phyloP scores from a whole-genome alignment of 1,140 invertebrate species.

The Maconellicoccus hirsutus region DNA sequence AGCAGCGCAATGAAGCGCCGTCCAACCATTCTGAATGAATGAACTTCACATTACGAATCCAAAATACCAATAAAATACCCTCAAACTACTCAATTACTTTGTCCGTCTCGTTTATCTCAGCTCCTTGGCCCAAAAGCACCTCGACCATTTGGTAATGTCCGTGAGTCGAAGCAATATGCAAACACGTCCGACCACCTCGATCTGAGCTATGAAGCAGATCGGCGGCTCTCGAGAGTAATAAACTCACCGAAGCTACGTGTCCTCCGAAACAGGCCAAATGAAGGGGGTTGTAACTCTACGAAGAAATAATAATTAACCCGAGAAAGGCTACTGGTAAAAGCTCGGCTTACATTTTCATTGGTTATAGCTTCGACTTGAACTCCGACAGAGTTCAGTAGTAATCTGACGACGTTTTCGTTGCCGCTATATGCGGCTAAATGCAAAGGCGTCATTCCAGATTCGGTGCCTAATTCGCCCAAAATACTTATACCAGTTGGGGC shows the following conservation, averaged over 20 bases:
- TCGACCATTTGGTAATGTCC: slow-evolving; percentile 97
- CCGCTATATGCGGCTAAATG: slow-evolving; percentile 94
- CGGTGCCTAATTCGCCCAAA: slow-evolving; percentile 74
- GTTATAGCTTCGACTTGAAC: slow-evolving; percentile 92
- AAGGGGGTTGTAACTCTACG: slow-evolving; percentile 81
- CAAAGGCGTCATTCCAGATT: slow-evolving; percentile 87
- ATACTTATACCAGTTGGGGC: slow-evolving; percentile 67
- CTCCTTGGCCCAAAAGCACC: slow-evolving; percentile 89
- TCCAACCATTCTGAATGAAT: slow-evolving; percentile 75
- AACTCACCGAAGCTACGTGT: slow-evolving; percentile 86
- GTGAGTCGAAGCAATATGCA: slow-evolving; percentile 90
- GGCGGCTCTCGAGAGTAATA: slow-evolving; percentile 85
- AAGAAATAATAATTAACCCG: slow-evolving; percentile 25
- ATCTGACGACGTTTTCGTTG: slow-evolving; percentile 91
- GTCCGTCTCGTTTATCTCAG: slow-evolving; percentile 94
- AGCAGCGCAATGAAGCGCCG: slow-evolving; percentile 88
- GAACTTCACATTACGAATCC: slow-evolving; percentile 29
- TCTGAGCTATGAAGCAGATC: slow-evolving; percentile 86
- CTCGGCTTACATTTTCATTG: slow-evolving; percentile 64
- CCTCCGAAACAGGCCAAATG: slow-evolving; percentile 94
- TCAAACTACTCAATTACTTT: slow-evolving; percentile 45
- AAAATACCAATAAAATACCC: not conserved
- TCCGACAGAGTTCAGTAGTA: slow-evolving; percentile 90
- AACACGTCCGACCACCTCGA: slow-evolving; percentile 86
- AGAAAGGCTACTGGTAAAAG: not conserved